Percentiles rank a stretch among this genome's conserved stretches.
Conservation (phyloP, 2,797 vertebrate genomes). For the Melopsittacus undulatus region DNA sequence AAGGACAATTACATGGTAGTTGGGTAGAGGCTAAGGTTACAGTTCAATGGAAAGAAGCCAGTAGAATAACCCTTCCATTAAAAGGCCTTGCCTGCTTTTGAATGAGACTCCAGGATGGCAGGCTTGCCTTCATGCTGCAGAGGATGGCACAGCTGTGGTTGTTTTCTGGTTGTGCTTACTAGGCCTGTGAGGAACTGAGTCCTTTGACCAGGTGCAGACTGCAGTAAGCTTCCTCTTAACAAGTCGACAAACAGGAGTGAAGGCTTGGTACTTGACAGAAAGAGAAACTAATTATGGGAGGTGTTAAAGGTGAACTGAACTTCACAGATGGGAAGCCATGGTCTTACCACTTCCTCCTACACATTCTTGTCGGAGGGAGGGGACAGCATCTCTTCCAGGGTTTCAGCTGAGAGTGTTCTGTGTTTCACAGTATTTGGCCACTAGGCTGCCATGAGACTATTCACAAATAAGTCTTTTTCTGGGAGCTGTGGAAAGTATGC, state of each 20-base stretch:
- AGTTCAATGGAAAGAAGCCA: neutral
- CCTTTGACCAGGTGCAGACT: neutral
- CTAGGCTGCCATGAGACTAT: neutral
- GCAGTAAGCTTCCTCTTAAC: neutral
- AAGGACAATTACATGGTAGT: neutral
- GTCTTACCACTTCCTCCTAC: slow-evolving; percentile 16
- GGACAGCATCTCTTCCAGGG: neutral
- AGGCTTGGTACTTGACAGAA: neutral
- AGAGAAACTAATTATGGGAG: neutral
- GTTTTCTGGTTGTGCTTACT: neutral
- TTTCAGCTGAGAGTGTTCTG: neutral
- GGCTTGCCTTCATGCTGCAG: neutral
- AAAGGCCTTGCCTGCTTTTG: neutral
- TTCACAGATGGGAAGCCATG: slow-evolving; percentile 46
- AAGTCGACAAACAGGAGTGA: neutral
- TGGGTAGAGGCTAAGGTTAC: neutral
- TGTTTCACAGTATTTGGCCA: neutral
- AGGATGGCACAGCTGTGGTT: rapidly evolving
- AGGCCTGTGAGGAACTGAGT: neutral
- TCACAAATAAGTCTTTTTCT: neutral
- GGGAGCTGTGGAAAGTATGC: neutral
- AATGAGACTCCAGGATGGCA: neutral
- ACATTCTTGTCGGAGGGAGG: neutral
- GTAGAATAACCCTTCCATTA: neutral
- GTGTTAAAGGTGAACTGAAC: neutral